Percentiles rank a stretch among this genome's conserved stretches.
phyloP scores from a whole-genome alignment of 2,113 vertebrate species.

The Thermophis baileyi region DNA sequence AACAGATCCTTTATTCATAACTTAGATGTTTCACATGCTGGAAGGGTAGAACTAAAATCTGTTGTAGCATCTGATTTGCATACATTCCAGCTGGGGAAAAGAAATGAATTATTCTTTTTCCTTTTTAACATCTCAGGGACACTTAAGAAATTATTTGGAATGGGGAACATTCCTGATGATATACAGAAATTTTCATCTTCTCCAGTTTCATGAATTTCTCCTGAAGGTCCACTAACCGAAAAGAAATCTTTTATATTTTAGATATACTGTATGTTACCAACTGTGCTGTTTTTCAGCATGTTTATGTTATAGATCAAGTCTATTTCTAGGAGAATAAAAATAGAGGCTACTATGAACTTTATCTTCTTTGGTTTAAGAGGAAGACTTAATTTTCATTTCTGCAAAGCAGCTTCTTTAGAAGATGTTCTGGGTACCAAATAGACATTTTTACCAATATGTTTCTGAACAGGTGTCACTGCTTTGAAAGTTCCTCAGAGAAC shows the following conservation, averaged over 20 bases:
- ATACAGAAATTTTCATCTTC: background rate
- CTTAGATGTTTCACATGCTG: background rate
- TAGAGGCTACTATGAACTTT: background rate
- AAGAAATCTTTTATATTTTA: background rate
- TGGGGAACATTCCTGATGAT: background rate
- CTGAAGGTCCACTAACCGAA: no score
- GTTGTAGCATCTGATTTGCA: background rate
- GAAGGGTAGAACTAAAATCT: background rate
- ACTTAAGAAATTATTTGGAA: background rate
- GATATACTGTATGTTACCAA: background rate
- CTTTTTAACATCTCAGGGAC: background rate
- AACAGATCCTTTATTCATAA: background rate
- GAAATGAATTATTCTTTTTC: background rate
- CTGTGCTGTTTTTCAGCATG: background rate
- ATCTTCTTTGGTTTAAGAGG: background rate
- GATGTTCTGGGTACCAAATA: background rate
- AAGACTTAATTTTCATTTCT: conserved; percentile 9
- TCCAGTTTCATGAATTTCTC: background rate
- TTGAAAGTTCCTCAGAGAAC: conserved; percentile 48
- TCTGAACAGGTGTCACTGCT: conserved; percentile 27
- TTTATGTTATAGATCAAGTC: background rate
- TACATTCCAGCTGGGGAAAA: background rate
- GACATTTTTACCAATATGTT: background rate
- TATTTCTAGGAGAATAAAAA: background rate
- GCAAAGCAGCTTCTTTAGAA: conserved; percentile 5